A percentile compares a stretch with the other conserved stretches of the same genome.
phyloP scores from a whole-genome alignment of 1,140 invertebrate genomes.

The Arion vulgaris region DNA sequence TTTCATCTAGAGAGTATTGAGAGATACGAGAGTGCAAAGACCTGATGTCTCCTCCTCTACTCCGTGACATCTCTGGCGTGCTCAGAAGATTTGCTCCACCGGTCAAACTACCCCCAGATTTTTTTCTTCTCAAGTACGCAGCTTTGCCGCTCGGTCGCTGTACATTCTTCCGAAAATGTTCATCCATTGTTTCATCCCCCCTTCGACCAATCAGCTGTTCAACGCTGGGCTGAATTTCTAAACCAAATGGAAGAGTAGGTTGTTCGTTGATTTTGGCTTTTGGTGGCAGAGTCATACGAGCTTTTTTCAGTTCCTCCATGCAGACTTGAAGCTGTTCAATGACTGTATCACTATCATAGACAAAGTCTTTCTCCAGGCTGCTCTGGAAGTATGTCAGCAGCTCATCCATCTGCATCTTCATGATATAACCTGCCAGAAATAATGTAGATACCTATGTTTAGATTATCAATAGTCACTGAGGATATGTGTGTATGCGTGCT shows the following conservation, averaged over 20 bases:
- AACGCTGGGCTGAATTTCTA: constrained; percentile 76
- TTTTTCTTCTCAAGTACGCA: constrained; percentile 54
- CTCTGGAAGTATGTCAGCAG: constrained; percentile 88
- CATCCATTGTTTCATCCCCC: constrained; percentile 61
- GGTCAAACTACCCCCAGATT: constrained; percentile 9
- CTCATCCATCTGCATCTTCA: constrained; percentile 91
- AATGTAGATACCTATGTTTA: no score
- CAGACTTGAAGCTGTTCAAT: constrained; percentile 85
- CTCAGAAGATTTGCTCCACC: constrained; percentile 45
- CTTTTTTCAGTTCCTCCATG: constrained; percentile 85
- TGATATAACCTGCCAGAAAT: constrained; percentile 80
- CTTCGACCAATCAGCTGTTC: constrained; percentile 65
- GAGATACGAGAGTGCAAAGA: constrained; percentile 65
- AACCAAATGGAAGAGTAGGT: constrained; percentile 86
- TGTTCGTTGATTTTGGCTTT: constrained; percentile 82
- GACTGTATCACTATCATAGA: constrained; percentile 91
- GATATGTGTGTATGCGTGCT: no score
- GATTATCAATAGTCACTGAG: no score
- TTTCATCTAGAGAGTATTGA: constrained; percentile 63
- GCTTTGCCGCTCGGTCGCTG: constrained; percentile 55
- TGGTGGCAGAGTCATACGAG: constrained; percentile 81
- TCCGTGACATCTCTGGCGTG: constrained; percentile 60
- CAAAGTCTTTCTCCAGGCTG: constrained; percentile 93
- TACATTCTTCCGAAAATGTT: constrained; percentile 64
- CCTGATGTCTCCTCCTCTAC: constrained; percentile 51